These are phyloP conservation scores for Nasonovia ribisnigri DNA, from an alignment of 2,888 invertebrate species.

Conservation along the genomic window DNA sequence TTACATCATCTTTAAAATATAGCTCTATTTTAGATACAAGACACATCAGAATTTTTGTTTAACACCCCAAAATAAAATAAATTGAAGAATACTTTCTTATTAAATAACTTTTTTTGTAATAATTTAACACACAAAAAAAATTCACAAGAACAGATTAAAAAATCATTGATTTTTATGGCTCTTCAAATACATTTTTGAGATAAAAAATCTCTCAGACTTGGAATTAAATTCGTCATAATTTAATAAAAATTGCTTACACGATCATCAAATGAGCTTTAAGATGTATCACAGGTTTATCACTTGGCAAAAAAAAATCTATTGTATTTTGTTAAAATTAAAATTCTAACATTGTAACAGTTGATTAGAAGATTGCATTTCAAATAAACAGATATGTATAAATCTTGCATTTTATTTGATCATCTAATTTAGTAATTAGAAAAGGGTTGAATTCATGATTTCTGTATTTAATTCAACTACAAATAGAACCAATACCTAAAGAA, in stretches of 20 bases:
- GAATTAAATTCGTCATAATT: conserved; percentile 62
- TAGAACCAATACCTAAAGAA: not conserved
- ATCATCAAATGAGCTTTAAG: conserved; percentile 59
- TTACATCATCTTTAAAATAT: conserved; percentile 41
- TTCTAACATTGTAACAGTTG: conserved; percentile 20
- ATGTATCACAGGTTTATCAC: conserved; percentile 64
- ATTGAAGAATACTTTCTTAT: conserved; percentile 20
- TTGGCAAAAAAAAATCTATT: conserved; percentile 45
- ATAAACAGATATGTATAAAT: conserved; percentile 17
- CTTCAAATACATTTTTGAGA: conserved; percentile 59
- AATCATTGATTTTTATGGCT: conserved; percentile 22
- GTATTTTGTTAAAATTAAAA: conserved; percentile 3
- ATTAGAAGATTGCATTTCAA: conserved; percentile 32
- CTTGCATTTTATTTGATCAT: conserved; percentile 14
- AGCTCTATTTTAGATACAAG: conserved; percentile 26
- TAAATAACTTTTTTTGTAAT: not conserved
- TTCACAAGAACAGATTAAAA: conserved; percentile 46
- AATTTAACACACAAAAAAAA: conserved; percentile 43
- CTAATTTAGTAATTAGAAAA: not conserved
- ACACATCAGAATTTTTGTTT: not conserved
- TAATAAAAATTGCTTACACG: conserved; percentile 63
- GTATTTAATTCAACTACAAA: not conserved
- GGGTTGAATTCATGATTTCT: not conserved
- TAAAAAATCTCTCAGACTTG: conserved; percentile 63
- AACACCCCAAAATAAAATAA: conserved; percentile 32